Percentiles rank a stretch among this genome's conserved stretches.
These are phyloP conservation scores for Premnoplex brunnescens DNA, from an alignment of 2,797 vertebrate species.

Conservation along the genomic window DNA sequence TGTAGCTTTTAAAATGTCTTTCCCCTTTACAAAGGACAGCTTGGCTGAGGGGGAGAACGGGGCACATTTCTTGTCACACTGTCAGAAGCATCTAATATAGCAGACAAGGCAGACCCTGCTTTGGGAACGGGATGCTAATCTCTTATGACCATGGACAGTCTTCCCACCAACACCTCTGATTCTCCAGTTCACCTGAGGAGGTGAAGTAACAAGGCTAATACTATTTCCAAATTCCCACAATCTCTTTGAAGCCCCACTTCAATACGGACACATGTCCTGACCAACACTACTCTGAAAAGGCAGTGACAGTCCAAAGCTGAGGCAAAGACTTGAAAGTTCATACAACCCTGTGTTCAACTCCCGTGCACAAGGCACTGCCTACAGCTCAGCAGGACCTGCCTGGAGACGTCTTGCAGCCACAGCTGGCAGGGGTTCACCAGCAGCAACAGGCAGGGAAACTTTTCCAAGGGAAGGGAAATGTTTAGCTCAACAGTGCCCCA, in stretches of 20 bases:
- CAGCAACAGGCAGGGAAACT: not conserved
- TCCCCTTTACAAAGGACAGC: not conserved
- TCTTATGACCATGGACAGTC: not conserved
- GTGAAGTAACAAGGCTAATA: not conserved
- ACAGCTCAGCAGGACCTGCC: not conserved
- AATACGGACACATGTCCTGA: not conserved
- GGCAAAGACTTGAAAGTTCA: not conserved
- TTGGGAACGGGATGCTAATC: not conserved
- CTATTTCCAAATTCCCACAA: not conserved
- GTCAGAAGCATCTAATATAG: not conserved
- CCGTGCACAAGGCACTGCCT: not conserved
- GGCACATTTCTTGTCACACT: not conserved
- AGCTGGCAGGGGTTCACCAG: not conserved
- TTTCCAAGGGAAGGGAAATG: not conserved
- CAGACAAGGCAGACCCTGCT: not conserved
- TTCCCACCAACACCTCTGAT: not conserved
- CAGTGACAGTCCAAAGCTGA: not conserved
- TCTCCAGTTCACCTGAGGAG: not conserved
- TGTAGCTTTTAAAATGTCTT: conserved; percentile 18
- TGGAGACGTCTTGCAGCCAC: not conserved
- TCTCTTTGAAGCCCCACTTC: not conserved
- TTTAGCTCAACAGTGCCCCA: not conserved
- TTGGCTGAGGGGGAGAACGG: not conserved
- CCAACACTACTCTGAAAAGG: not conserved
- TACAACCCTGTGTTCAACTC: not conserved